These are phyloP conservation scores for Microchrysa polita DNA, from an alignment of 2,888 invertebrate genomes.

Conservation along the genomic window DNA sequence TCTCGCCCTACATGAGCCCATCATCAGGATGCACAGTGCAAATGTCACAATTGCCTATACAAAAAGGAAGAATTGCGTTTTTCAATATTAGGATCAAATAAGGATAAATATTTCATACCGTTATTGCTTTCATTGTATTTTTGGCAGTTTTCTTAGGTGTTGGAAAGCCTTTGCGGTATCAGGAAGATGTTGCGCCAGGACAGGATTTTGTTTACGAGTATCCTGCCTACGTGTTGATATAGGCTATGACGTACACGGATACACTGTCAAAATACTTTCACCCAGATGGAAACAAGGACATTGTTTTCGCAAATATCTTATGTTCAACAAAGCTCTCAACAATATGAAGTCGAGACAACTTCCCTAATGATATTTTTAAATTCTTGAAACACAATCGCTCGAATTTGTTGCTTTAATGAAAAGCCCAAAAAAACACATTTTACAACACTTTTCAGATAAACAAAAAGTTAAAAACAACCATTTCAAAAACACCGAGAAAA, in stretches of 20 bases:
- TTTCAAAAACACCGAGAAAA: neutral
- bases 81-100: too few relatives aligned
- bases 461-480: too few relatives aligned
- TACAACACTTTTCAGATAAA: too few relatives aligned
- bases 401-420: too few relatives aligned
- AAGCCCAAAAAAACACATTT: too few relatives aligned
- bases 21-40: conserved; percentile 52
- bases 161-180: neutral
- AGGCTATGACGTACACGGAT: conserved; percentile 16
- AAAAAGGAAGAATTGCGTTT: conserved; percentile 9
- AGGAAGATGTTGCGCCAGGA: neutral
- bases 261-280: conserved; percentile 2
- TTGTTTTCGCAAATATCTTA: too few relatives aligned
- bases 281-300: conserved; percentile 15
- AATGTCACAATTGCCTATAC: conserved; percentile 53
- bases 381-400: too few relatives aligned
- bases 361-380: too few relatives aligned
- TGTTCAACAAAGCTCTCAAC: too few relatives aligned
- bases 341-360: too few relatives aligned
- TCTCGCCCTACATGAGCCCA: conserved; percentile 55
- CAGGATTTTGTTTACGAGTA: conserved; percentile 27
- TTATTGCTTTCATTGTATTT: conserved; percentile 8
- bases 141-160: conserved; percentile 26
- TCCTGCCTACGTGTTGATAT: conserved; percentile 32
- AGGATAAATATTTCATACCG: neutral